phyloP scores from a whole-genome alignment of 2,888 invertebrate species.

The Plebejus melissa region DNA sequence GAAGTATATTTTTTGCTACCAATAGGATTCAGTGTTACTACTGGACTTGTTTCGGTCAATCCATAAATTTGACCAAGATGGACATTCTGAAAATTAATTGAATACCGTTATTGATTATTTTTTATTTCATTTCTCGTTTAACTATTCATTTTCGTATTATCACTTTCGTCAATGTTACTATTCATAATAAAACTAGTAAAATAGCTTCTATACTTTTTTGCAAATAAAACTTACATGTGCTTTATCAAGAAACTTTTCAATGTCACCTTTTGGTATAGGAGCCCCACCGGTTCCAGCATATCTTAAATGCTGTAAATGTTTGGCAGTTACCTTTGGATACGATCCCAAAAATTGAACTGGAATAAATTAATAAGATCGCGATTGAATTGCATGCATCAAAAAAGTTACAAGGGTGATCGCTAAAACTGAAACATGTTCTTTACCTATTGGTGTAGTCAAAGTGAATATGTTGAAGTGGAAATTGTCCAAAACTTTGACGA shows the following conservation, averaged over 20 bases:
- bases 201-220: too few species aligned
- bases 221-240: slow-evolving; percentile 45
- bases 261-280: slow-evolving; percentile 80
- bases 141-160: too few species aligned
- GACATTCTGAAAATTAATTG: slow-evolving; percentile 39
- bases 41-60: slow-evolving; percentile 82
- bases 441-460: slow-evolving; percentile 88
- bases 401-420: too few species aligned
- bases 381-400: not conserved
- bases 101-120: not conserved
- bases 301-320: slow-evolving; percentile 76
- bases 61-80: slow-evolving; percentile 76
- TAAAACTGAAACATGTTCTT: not conserved
- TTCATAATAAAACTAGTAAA: too few species aligned
- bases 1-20: slow-evolving; percentile 41
- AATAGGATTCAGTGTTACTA: slow-evolving; percentile 52
- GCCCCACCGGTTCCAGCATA: slow-evolving; percentile 82
- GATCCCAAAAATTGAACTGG: slow-evolving; percentile 83
- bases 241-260: slow-evolving; percentile 73
- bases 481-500: slow-evolving; percentile 79
- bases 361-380: slow-evolving; percentile 44
- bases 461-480: slow-evolving; percentile 80
- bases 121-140: not conserved
- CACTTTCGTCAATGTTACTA: too few species aligned
- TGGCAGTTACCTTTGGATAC: slow-evolving; percentile 77